Evolutionary conservation across 2,888 invertebrate species (phyloP).

Genomic region (Abrostola tripartita): DNA sequence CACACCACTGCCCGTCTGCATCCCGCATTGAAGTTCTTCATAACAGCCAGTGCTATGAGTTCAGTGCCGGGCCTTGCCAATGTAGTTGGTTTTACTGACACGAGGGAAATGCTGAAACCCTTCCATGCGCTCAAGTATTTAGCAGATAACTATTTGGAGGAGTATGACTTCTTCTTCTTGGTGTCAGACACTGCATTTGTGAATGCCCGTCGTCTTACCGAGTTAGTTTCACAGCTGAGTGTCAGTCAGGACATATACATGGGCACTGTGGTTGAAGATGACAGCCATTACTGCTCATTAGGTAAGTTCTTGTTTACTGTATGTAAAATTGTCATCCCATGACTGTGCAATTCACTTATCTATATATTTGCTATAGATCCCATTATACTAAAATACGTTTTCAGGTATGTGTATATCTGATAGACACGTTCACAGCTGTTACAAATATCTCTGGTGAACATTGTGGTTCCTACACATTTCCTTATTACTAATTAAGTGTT

Average conservation of each 20-base stretch:
- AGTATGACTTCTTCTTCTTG: constrained; percentile 97
- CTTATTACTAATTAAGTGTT: too few relatives aligned
- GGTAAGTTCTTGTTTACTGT: constrained; percentile 78
- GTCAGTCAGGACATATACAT: constrained; percentile 95
- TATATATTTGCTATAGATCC: too few relatives aligned
- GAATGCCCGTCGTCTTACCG: constrained; percentile 92
- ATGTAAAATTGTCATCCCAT: not conserved
- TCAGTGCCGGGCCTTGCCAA: constrained; percentile 85
- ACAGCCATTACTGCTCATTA: constrained; percentile 90
- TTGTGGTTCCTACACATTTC: too few relatives aligned
- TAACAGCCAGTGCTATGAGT: constrained; percentile 86
- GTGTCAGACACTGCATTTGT: constrained; percentile 95
- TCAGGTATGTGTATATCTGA: too few relatives aligned
- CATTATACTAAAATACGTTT: too few relatives aligned
- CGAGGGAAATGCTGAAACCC: constrained; percentile 91
- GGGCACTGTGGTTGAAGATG: constrained; percentile 90
- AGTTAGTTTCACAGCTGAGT: constrained; percentile 93
- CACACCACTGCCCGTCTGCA: constrained; percentile 95
- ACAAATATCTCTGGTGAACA: too few relatives aligned
- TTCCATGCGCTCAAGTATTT: constrained; percentile 97
- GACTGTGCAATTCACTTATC: too few relatives aligned
- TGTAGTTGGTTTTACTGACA: constrained; percentile 96
- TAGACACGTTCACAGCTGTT: too few relatives aligned
- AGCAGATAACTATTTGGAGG: constrained; percentile 95
- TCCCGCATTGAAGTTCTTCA: constrained; percentile 94